Evolutionary conservation across 2,888 invertebrate species (phyloP), one percentile per base, ranked within the genome.

Genomic region (Parapristionchus giblindavisi): DNA sequence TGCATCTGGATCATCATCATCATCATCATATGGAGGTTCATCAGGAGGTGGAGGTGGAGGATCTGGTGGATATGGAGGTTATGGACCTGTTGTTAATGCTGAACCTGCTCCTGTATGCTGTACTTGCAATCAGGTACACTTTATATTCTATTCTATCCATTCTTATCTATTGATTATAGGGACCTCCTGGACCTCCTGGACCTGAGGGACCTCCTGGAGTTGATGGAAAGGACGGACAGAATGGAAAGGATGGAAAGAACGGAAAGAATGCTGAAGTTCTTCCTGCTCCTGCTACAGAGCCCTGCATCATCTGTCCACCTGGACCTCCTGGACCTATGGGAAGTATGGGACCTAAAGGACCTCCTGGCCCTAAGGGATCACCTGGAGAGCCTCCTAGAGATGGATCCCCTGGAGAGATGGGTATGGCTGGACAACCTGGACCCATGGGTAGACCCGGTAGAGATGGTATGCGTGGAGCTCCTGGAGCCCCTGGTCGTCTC

Each of bases 261-360:
- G 84, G 83, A 65, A 77, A 79, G 51, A 81, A 83, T 66, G 83
- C 83, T 36, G 83, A 82, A 60, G 78, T 83, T 6, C 78, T 83
- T 11, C 82, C 81, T 60, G 83, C 83, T 27, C 81, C 84, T 66
- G 76, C 81, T 4, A 77, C 75, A 21, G 82, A 82, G 75, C 85
- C 85, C 29, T 85, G 85, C 79, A 81, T 86, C 77, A 84, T 84
- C 75, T 85, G 85, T 78, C 85, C 85, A 51, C 78, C 81, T n/a
- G 85, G 85, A 78, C 82, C 85, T 38, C 79, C 84, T 56, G 85
- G 83, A 77, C 83, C 85, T 61, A 84, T 82, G 79, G 87, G 87
- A 80, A 83, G 84, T 54, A 83, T 84, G 74, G 87, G 87, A 78
- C 85, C 86, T 48, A 87, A 87, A 80, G 87, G 87, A 82, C 76